Conservation (phyloP, 2,888 invertebrate species). For the Pharmacophagus antenor region DNA sequence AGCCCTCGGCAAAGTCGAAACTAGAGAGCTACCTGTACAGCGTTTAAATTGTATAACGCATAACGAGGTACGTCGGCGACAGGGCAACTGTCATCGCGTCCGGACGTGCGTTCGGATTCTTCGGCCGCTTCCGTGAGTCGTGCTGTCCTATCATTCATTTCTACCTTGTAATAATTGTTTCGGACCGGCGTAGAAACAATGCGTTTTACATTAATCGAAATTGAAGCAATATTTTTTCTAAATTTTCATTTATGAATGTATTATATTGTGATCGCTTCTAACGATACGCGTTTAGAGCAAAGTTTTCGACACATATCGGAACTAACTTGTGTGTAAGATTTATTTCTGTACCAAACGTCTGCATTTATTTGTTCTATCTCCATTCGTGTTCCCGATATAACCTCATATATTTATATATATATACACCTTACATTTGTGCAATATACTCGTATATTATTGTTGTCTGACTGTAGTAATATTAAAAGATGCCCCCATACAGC, state of each 20-base stretch:
- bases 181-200: not conserved
- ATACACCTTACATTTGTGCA: not conserved
- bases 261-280: not conserved
- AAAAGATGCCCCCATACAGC: no score
- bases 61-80: not conserved
- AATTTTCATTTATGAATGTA: not conserved
- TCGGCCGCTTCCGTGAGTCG: not conserved
- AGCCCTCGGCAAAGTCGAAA: conserved; percentile 89
- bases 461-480: not conserved
- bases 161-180: not conserved
- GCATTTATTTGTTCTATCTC: conserved; percentile 22
- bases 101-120: not conserved
- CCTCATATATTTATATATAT: not conserved
- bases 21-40: conserved; percentile 91
- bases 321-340: conserved; percentile 6
- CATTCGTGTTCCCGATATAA: conserved; percentile 11
- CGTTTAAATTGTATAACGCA: conserved; percentile 80
- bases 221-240: conserved; percentile 21
- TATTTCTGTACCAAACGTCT: conserved; percentile 12
- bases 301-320: conserved; percentile 11
- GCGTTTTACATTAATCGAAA: conserved; percentile 4
- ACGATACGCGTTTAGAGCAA: conserved; percentile 1
- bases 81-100: not conserved
- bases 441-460: not conserved
- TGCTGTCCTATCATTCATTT: not conserved